Evolutionary conservation across 2,113 vertebrate genomes (phyloP), one percentile per base, ranked within the genome.

Genomic region (Ursus arctos): DNA sequence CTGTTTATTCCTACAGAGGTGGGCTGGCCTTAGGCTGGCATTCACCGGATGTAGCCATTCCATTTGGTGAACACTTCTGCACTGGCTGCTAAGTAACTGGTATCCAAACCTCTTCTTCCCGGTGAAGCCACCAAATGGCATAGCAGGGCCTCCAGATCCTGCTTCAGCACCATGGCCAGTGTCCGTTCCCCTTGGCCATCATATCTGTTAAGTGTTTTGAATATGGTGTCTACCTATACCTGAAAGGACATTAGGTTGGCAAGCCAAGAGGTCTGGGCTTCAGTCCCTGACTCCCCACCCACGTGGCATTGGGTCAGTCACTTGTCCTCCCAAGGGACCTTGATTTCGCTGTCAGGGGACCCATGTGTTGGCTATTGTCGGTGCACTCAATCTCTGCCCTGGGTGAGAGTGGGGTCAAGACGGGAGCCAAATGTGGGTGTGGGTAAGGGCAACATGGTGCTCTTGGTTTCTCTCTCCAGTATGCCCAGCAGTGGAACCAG

Each of bases 401-500:
- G 59, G 36, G 47, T 7, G 7, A 33, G 65, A 24, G 49, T 33
- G 28, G 51, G 28, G 4, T 40, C 6, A 24, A 14, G 87, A 51
- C 18, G 77, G n/a, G 57, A 24, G 13, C 19, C 19, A 12, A 24
- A 11, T 84, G 11, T 49, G 53, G 33, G 14, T 81, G 28, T 93
- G 53, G 53, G 28, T 28, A 33, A 53, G 33, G 6, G 24, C 61
- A 65, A 69, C 49, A 6, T 59, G 11, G 8, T 57, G 1, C 69
- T 57, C 86, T 43, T 96, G 86, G 8, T 96, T 86, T 91, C 47
- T 97, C 88, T 93, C 90, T 61, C 7, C 98, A 99, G 99, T 99
- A 99, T 5, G 99, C 99, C 94, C 99, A 99, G 98, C 99, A 99
- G 98, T 99, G 99, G 99, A 99, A 99, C 99, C 99, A 99, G 98